Percentiles rank a stretch among this genome's conserved stretches.
Conservation (phyloP, 2,888 invertebrate genomes). For the Choristoneura rosaceana region DNA sequence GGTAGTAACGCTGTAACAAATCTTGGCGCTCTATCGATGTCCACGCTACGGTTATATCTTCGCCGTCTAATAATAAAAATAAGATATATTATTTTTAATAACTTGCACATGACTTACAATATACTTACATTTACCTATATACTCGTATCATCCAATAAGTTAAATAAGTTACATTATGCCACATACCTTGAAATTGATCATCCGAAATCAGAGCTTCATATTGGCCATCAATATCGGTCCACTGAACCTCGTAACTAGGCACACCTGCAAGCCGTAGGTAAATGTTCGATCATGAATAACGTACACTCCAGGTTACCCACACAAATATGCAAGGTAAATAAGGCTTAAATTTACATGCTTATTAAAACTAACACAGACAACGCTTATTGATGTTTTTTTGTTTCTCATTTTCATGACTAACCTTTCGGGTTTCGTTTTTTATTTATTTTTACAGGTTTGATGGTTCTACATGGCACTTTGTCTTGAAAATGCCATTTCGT, state of each 20-base stretch:
- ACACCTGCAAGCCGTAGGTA: conserved; percentile 76
- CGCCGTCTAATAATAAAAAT: conserved; percentile 59
- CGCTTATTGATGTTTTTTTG: neutral
- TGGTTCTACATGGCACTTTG: conserved; percentile 62
- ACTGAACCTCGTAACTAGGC: conserved; percentile 89
- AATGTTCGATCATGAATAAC: neutral
- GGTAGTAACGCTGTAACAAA: conserved; percentile 87
- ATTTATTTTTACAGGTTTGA: conserved; percentile 68
- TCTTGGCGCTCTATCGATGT: conserved; percentile 89
- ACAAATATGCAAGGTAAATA: neutral
- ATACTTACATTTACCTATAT: neutral
- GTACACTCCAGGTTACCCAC: neutral
- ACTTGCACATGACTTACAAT: too few species aligned
- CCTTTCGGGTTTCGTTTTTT: conserved; percentile 84
- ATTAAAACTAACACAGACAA: neutral
- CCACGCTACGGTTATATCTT: conserved; percentile 83
- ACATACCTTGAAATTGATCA: conserved; percentile 81
- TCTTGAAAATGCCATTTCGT: conserved; percentile 91
- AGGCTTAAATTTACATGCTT: neutral
- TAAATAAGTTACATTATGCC: neutral
- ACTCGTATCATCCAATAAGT: neutral
- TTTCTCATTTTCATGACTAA: conserved; percentile 41
- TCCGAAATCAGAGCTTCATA: conserved; percentile 87
- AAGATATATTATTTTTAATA: neutral
- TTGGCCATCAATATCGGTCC: conserved; percentile 86